Percentiles rank a stretch among this genome's conserved stretches.
Evolutionary conservation across 2,797 vertebrate genomes (phyloP).

Genomic region (Chlorospingus flavigularis): DNA sequence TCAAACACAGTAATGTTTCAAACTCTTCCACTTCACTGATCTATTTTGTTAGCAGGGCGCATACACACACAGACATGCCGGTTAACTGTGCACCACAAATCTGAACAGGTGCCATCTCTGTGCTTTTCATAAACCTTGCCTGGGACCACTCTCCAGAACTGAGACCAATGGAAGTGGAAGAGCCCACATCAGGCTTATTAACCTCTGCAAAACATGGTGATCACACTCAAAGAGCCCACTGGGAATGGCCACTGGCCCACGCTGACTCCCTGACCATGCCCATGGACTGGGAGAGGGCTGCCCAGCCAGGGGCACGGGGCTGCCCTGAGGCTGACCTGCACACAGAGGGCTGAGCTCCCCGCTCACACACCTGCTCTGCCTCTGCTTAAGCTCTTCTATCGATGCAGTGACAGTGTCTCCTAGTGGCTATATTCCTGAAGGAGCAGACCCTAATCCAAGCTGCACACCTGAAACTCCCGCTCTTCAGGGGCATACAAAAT

Average conservation of each 20-base stretch:
- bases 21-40: neutral
- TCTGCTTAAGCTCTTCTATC: neutral
- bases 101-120: neutral
- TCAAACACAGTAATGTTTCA: neutral
- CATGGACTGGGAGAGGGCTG: neutral
- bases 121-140: neutral
- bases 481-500: neutral
- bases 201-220: neutral
- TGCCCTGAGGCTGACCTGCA: neutral
- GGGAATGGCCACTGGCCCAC: neutral
- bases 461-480: neutral
- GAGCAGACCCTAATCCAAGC: neutral
- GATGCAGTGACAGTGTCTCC: slow-evolving; percentile 23
- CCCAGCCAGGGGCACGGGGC: neutral
- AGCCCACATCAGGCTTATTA: neutral
- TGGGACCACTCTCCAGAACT: neutral
- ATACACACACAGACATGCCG: neutral
- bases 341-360: rapidly evolving
- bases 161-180: rapidly evolving
- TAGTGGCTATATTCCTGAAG: neutral
- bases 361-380: neutral
- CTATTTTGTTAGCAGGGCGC: neutral
- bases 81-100: neutral
- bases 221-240: neutral
- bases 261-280: no score